Base-by-base conservation (phyloP, 2,113 vertebrate species). In the Thryonomys swinderianus region DNA sequence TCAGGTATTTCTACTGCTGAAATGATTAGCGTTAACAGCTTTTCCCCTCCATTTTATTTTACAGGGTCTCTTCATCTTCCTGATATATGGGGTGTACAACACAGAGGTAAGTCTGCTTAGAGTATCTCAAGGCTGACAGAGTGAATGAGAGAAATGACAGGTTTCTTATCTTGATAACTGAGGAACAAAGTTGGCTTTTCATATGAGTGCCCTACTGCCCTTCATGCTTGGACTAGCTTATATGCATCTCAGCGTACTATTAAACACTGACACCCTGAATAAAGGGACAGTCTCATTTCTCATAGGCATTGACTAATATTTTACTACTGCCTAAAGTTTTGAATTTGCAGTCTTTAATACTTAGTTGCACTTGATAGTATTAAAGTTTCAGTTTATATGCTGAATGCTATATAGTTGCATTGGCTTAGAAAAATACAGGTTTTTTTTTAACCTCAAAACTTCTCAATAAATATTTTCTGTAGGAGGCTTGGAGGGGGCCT, bases 101-200 rank as follows among this genome's bases (percentile, higher is more conserved):
- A 99, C 99, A 98, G 99, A 99, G 99, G 99, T 99, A 99, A 99
- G 99, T 99, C 99, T 98, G 99, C 99, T 99, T 98, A 98, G 99
- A 98, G 98, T 99, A 99, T 99, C 99, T 99, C 99, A 99, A 99
- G 99, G 99, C 99, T 99, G 99, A 99, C 99, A 99, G 99, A 99
- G 98, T 99, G 99, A 99, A 99, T 99, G 99, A 99, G 99, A 99
- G 99, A 99, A 99, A 99, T 99, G 99, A 99, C 99, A 99, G 99
- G 99, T 99, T 99, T 99, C 99, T 99, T 99, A 99, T 99, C 99
- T 99, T 99, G 98, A 99, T 99, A 99, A 99, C 99, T 98, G 99
- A 99, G 98, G 98, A 98, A 98, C 98, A 98, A 98, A 98, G 97
- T 98, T 98, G 98, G 98, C 98, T 99, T 99, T 99, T 98, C 98